These are phyloP conservation scores for Dryocosmus kuriphilus DNA, from an alignment of 2,888 invertebrate genomes.

Conservation along the genomic window DNA sequence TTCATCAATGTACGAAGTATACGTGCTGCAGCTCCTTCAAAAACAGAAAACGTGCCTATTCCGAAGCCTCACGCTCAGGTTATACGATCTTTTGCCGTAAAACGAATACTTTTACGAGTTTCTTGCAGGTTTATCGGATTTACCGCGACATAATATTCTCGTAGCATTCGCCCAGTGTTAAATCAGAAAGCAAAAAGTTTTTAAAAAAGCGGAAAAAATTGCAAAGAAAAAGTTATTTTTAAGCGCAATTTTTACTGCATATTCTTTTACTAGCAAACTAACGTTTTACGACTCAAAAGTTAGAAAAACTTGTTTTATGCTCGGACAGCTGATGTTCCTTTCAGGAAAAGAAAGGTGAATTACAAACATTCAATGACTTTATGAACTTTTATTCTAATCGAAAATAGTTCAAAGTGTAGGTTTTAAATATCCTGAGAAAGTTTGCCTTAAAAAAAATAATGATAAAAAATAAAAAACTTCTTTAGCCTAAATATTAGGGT, in stretches of 20 bases:
- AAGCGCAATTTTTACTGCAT: not conserved
- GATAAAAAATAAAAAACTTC: too few species aligned
- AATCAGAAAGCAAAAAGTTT: slow-evolving; percentile 52
- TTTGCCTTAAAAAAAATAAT: too few species aligned
- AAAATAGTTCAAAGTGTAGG: too few species aligned
- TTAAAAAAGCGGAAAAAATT: not conserved
- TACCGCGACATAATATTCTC: slow-evolving; percentile 49
- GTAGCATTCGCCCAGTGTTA: slow-evolving; percentile 48
- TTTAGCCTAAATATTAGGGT: too few species aligned
- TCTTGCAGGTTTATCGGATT: slow-evolving; percentile 57
- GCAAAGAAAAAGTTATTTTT: not conserved
- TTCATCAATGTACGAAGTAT: slow-evolving; percentile 38
- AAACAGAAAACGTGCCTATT: slow-evolving; percentile 53
- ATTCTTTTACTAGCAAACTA: not conserved
- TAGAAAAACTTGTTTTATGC: too few species aligned
- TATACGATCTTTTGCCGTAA: slow-evolving; percentile 53
- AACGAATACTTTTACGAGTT: slow-evolving; percentile 58
- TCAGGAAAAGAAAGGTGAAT: too few species aligned
- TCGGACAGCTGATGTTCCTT: too few species aligned
- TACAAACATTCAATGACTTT: too few species aligned
- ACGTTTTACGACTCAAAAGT: too few species aligned
- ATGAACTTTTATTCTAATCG: too few species aligned
- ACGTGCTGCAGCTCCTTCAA: slow-evolving; percentile 44
- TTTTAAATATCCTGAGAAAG: too few species aligned
- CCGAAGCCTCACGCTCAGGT: slow-evolving; percentile 50